Percentiles rank a stretch among this genome's conserved stretches.
These are phyloP conservation scores for Momotus momota DNA, from an alignment of 2,797 vertebrate genomes.

Conservation along the genomic window DNA sequence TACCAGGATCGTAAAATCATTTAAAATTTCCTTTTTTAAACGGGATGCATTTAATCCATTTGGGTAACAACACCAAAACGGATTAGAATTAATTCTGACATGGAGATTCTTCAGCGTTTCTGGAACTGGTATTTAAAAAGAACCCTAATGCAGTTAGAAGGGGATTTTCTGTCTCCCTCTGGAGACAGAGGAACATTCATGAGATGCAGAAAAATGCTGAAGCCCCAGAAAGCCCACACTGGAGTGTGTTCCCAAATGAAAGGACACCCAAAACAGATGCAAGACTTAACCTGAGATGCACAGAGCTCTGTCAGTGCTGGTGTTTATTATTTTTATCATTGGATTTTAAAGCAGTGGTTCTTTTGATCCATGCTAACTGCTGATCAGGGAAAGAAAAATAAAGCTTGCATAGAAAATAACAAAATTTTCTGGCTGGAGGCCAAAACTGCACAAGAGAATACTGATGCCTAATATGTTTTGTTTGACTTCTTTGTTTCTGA, in stretches of 20 bases:
- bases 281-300: background rate
- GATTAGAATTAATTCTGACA: background rate
- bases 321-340: constrained; percentile 24
- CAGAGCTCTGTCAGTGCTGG: background rate
- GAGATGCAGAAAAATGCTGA: background rate
- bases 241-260: background rate
- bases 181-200: background rate
- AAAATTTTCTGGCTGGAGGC: constrained; percentile 44
- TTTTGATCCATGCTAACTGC: constrained; percentile 28
- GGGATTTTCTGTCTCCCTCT: background rate
- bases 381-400: constrained; percentile 47
- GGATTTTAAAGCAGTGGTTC: constrained; percentile 25
- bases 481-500: constrained; percentile 68
- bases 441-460: constrained; percentile 40
- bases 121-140: background rate
- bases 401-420: constrained; percentile 50
- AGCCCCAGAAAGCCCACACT: background rate
- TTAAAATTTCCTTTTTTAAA: background rate
- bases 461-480: constrained; percentile 60
- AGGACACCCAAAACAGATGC: background rate
- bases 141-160: background rate
- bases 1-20: background rate
- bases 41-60: background rate
- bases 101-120: background rate
- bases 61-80: background rate